A percentile compares a stretch with the other conserved stretches of the same genome.
Evolutionary conservation across 2,113 vertebrate genomes (phyloP).

Genomic region (Pongo abelii): DNA sequence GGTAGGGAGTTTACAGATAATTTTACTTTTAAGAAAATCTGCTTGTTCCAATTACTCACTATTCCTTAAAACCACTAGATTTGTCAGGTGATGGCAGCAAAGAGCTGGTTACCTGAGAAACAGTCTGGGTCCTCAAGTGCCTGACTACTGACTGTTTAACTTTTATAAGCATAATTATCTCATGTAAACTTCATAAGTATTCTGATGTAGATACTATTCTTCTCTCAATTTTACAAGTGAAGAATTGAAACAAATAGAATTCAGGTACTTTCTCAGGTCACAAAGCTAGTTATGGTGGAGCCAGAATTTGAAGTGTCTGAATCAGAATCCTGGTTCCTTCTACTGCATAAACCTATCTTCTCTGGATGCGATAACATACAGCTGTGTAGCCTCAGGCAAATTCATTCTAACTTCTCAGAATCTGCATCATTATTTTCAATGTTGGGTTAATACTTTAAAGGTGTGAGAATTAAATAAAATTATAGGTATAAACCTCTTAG

Average conservation of each 20-base stretch:
- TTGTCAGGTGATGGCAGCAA: neutral
- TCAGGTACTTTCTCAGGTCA: neutral
- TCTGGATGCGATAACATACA: neutral
- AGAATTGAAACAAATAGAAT: neutral
- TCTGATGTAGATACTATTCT: neutral
- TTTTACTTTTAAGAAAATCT: neutral
- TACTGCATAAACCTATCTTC: neutral
- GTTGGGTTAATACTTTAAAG: neutral
- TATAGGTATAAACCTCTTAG: neutral
- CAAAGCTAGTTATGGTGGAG: neutral
- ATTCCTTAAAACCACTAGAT: neutral
- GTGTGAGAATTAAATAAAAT: neutral
- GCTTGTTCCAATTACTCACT: neutral
- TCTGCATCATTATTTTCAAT: neutral
- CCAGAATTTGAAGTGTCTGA: neutral
- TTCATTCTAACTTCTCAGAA: neutral
- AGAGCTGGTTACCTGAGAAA: neutral
- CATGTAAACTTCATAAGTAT: neutral
- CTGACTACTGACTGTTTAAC: neutral
- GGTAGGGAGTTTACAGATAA: neutral
- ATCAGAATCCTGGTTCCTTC: neutral
- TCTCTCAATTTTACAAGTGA: neutral
- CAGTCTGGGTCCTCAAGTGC: too few relatives aligned
- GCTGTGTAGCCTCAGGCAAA: neutral
- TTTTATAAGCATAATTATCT: neutral